Conservation (phyloP, 1,140 invertebrate genomes). For the Pogonus chalceus region DNA sequence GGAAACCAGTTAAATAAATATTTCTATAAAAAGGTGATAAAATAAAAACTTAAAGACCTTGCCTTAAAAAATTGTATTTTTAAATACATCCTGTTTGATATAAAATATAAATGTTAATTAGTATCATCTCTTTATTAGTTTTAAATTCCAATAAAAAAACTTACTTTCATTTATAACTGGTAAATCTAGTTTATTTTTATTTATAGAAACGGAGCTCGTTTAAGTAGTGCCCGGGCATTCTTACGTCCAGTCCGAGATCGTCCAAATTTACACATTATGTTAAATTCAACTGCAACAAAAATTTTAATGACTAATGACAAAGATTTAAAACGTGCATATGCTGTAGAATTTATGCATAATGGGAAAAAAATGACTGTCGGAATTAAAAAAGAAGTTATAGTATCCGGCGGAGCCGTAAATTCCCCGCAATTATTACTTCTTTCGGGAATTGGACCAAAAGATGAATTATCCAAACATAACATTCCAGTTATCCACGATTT, state of each 20-base stretch:
- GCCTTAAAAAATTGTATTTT: too few relatives aligned
- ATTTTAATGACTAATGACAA: slow-evolving; percentile 19
- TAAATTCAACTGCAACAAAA: slow-evolving; percentile 54
- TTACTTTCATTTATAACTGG: too few relatives aligned
- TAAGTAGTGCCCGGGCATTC: slow-evolving; percentile 53
- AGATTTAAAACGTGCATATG: slow-evolving; percentile 18
- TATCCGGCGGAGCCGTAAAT: slow-evolving; percentile 47
- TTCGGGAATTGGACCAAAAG: slow-evolving; percentile 47
- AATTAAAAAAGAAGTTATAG: slow-evolving; percentile 44
- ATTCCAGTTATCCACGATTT: slow-evolving; percentile 47
- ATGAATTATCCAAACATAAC: slow-evolving; percentile 39
- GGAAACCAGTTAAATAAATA: not conserved
- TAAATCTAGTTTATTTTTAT: too few relatives aligned
- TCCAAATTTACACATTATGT: slow-evolving; percentile 56
- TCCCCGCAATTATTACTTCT: slow-evolving; percentile 46
- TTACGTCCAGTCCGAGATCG: slow-evolving; percentile 45
- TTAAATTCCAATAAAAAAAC: too few relatives aligned
- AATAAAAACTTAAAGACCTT: too few relatives aligned
- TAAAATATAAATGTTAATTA: too few relatives aligned
- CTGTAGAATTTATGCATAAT: slow-evolving; percentile 39
- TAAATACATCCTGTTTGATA: too few relatives aligned
- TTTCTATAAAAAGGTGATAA: not conserved
- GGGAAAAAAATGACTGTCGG: slow-evolving; percentile 28
- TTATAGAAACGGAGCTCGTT: slow-evolving; percentile 50
- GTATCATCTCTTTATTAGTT: too few relatives aligned